A percentile compares a stretch with the other conserved stretches of the same genome.
Evolutionary conservation across 92 coral and sea anemone species (phyloP).

Genomic region (Blastomussa wellsi): DNA sequence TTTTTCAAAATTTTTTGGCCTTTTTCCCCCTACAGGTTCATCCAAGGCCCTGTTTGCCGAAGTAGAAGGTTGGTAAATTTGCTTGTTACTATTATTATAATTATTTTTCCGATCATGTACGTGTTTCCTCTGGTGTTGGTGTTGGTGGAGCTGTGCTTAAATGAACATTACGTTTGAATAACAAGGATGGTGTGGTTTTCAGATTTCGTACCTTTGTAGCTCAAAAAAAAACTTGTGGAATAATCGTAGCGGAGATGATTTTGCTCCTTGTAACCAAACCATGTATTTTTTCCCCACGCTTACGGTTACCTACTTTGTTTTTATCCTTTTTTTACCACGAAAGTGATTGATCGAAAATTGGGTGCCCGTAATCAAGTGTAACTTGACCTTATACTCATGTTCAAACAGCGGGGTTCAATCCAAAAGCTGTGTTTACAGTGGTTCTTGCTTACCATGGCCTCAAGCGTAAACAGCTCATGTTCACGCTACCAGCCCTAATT

Average conservation of each 20-base stretch:
- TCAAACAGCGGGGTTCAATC: neutral
- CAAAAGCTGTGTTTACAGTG: too few species aligned
- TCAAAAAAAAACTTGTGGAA: too few species aligned
- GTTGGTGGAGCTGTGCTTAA: neutral
- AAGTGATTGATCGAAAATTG: neutral
- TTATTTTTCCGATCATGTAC: neutral
- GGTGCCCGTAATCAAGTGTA: neutral
- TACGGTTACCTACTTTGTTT: neutral
- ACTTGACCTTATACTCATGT: neutral
- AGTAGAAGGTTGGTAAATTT: conserved; percentile 79
- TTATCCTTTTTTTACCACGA: neutral
- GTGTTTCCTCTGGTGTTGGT: neutral
- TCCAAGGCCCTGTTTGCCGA: conserved; percentile 95
- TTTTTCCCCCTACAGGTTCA: conserved; percentile 65
- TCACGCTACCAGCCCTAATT: neutral
- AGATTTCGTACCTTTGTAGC: neutral
- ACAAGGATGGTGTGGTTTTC: neutral
- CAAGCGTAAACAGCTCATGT: neutral
- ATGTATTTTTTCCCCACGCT: neutral
- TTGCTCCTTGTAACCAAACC: neutral
- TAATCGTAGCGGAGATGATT: neutral
- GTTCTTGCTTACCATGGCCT: too few species aligned
- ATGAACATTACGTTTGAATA: neutral
- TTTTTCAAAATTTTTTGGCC: neutral
- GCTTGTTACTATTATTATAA: neutral